Evolutionary conservation across 2,888 invertebrate species (phyloP), one percentile per base, ranked within the genome.

Genomic region (Ischnus inquisitorius): DNA sequence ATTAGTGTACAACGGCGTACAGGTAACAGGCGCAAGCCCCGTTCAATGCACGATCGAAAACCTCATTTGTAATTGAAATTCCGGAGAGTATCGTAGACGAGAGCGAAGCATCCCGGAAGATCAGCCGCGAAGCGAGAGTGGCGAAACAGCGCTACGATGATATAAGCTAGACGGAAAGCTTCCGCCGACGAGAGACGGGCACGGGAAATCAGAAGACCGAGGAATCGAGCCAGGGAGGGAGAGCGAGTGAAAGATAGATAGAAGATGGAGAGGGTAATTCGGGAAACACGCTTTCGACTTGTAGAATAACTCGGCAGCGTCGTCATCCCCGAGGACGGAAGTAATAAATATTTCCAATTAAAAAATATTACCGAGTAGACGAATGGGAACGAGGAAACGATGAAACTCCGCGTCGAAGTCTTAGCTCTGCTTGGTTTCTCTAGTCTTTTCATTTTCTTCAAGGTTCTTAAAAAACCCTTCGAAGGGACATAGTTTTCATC

Each of bases 341-440:
- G 79, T 74, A 86, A 87, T 84, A 88, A 88, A 88, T 86, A 86
- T 88, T 87, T 84, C 77, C 75, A 69, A 43, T 22, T 43, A 60
- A 51, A 60, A 34, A 54, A 54, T 54, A 19, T 19, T 54, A 22
- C 54, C 19, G 22, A 54, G 54, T 54, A 12, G 22, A 3, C 8
- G 22, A 22, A 10, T 19, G 22, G 10, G 54, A 54, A 22, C 2
- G 22, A 54, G 54, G 10, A 54, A 54, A 22, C 54, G 22, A 54
- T 4, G 19, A 54, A 54, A 54, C 54, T 54, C 51, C 51, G 0
- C 22, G 19, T 34, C 22, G 12, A 19, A 22, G 22, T 54, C 54
- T 54, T 19, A 22, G 54, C 10, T 34, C 19, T 8, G 12, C 19
- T 54, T 54, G 19, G 54, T 54, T 54, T 54, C 54, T 54, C 12